Conservation (phyloP, 2,113 vertebrate genomes). For the Trochalopteron elliotii region DNA sequence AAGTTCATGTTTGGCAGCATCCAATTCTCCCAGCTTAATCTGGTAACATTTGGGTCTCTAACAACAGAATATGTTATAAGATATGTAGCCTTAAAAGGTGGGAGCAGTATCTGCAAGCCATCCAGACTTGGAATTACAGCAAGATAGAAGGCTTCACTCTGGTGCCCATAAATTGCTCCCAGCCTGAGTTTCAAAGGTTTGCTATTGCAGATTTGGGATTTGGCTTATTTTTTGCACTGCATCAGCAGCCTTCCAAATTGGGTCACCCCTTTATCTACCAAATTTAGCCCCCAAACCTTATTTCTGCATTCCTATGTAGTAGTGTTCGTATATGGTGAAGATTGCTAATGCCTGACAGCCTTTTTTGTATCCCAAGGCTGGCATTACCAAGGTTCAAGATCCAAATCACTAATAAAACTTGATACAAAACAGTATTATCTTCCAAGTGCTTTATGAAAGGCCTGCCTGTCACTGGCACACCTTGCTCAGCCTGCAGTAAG, state of each 20-base stretch:
- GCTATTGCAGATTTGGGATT: neutral
- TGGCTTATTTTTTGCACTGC: neutral
- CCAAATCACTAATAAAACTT: neutral
- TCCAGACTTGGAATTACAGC: neutral
- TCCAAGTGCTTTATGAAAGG: neutral
- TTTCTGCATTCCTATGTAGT: neutral
- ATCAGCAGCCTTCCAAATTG: neutral
- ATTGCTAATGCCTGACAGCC: neutral
- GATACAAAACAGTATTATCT: neutral
- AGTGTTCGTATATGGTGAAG: neutral
- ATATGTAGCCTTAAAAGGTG: neutral
- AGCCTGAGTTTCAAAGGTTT: neutral
- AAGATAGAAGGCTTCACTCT: neutral
- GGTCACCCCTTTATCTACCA: neutral
- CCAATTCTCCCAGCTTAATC: neutral
- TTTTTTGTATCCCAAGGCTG: neutral
- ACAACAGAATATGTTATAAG: neutral
- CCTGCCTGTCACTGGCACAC: neutral
- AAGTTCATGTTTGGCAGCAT: neutral
- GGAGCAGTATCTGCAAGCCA: neutral
- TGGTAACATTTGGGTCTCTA: neutral
- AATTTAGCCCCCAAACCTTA: neutral
- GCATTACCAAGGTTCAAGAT: neutral
- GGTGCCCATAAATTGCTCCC: fast-evolving
- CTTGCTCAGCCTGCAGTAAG: neutral